These are phyloP conservation scores for Atherinomorus stipes DNA, from an alignment of 2,113 vertebrate species.

Conservation along the genomic window DNA sequence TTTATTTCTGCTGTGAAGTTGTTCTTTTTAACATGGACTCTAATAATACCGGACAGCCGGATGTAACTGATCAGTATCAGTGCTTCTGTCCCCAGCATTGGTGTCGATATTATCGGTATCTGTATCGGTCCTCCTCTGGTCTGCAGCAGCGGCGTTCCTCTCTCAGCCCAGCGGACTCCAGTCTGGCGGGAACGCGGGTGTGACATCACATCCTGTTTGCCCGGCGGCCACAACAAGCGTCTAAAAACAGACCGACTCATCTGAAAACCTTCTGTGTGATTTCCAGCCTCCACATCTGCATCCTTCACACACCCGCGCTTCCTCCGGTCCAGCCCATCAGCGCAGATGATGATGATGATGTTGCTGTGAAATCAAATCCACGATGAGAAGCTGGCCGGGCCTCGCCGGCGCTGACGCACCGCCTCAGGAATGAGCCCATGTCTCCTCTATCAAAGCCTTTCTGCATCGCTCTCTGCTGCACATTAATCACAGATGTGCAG, in stretches of 20 bases:
- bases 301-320: background rate
- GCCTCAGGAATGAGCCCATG: constrained; percentile 83
- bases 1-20: too few species aligned
- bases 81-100: too few species aligned
- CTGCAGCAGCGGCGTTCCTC: too few species aligned
- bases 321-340: background rate
- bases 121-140: too few species aligned
- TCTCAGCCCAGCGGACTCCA: too few species aligned
- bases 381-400: constrained; percentile 70
- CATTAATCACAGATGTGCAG: constrained; percentile 86
- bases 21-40: too few species aligned
- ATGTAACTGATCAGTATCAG: too few species aligned
- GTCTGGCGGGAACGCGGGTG: too few species aligned
- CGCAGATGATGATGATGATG: constrained; percentile 17
- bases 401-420: constrained; percentile 76
- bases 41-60: too few species aligned
- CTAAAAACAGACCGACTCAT: background rate
- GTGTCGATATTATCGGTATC: too few species aligned
- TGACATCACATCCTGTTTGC: too few species aligned
- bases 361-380: constrained; percentile 69
- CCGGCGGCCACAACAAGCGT: background rate
- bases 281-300: background rate
- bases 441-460: constrained; percentile 83
- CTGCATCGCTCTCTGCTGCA: constrained; percentile 77
- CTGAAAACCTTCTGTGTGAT: background rate